Evolutionary conservation across 2,888 invertebrate species (phyloP).

Genomic region (Orchesellides sinensis): DNA sequence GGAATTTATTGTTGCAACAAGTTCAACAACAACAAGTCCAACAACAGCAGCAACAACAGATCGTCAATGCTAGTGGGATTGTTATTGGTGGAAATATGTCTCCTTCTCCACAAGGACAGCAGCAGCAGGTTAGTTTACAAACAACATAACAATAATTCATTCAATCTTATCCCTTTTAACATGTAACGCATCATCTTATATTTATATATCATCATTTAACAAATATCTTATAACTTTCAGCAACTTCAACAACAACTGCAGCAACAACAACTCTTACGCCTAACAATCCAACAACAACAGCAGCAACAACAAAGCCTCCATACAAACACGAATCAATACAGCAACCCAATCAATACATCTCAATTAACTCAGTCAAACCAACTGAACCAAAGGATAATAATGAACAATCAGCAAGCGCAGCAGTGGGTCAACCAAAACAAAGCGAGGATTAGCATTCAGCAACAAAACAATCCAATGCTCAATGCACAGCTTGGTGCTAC

Average conservation of each 20-base stretch:
- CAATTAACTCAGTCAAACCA: slow-evolving; percentile 45
- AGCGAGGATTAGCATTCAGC: slow-evolving; percentile 65
- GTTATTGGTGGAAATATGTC: not conserved
- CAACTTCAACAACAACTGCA: slow-evolving; percentile 77
- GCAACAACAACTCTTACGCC: slow-evolving; percentile 75
- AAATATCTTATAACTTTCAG: slow-evolving; percentile 18
- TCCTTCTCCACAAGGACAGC: slow-evolving; percentile 75
- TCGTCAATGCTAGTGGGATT: slow-evolving; percentile 16
- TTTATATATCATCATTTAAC: too few species aligned
- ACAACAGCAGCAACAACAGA: slow-evolving; percentile 51
- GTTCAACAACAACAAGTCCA: slow-evolving; percentile 10
- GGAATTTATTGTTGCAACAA: slow-evolving; percentile 45
- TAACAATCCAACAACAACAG: slow-evolving; percentile 76
- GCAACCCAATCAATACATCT: slow-evolving; percentile 23
- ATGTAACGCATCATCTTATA: too few species aligned
- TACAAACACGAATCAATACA: slow-evolving; percentile 3
- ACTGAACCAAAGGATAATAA: slow-evolving; percentile 55
- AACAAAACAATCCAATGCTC: slow-evolving; percentile 92
- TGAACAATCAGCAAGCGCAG: slow-evolving; percentile 43
- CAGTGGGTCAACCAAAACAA: slow-evolving; percentile 50
- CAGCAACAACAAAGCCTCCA: slow-evolving; percentile 76
- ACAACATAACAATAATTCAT: too few species aligned
- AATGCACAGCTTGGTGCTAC: slow-evolving; percentile 83
- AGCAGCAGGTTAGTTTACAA: too few species aligned
- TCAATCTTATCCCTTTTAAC: too few species aligned